Evolutionary conservation across 2,888 invertebrate genomes (phyloP), one percentile per base, ranked within the genome.

Genomic region (Uloborus plumipes): DNA sequence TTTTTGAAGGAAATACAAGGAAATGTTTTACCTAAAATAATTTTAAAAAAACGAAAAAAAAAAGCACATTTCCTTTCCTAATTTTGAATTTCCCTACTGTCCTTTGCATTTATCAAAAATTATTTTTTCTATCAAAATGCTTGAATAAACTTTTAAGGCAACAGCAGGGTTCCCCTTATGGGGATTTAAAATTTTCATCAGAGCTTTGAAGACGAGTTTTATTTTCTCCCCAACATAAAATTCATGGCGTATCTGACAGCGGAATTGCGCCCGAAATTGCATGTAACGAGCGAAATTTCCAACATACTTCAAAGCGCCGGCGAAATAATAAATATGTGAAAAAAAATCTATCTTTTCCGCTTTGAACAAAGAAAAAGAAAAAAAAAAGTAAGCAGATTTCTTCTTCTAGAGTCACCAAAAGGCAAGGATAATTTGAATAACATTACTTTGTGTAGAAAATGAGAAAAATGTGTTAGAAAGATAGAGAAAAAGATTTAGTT

Each of bases 341-440:
- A 53, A 69, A 26, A 50, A 59, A 31, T 39, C 39, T 11, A 69
- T 16, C 58, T 53, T 20, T 20, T 39, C 39, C 39, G 39, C 39
- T 39, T 39, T 39, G 39, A 39, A 9, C 9, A 39, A 39, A 39
- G 39, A 39, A 39, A 39, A 4, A 39, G 39, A 11, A 39, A 39
- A 39, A 39, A 9, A 7, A 39, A 39, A 39, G 11, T 9, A n/a
- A n/a, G n/a, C 7, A 11, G 9, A 39, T 39, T 39, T 9, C 9
- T 39, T 9, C 9, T 39, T 4, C 4, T 39, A 39, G 39, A 39
- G 39, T 39, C 39, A 39, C 39, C 39, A 39, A 59, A 61, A 72
- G 66, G 53, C 59, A 50, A 18, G n/a, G 69, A 74, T 80, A 80
- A 80, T 80, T 80, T 80, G 74, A 80, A 80, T 80, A 80, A 74